Percentiles rank a stretch among this genome's conserved stretches.
These are phyloP conservation scores for Actinemys pallida DNA, from an alignment of 2,113 vertebrate species.

Conservation along the genomic window DNA sequence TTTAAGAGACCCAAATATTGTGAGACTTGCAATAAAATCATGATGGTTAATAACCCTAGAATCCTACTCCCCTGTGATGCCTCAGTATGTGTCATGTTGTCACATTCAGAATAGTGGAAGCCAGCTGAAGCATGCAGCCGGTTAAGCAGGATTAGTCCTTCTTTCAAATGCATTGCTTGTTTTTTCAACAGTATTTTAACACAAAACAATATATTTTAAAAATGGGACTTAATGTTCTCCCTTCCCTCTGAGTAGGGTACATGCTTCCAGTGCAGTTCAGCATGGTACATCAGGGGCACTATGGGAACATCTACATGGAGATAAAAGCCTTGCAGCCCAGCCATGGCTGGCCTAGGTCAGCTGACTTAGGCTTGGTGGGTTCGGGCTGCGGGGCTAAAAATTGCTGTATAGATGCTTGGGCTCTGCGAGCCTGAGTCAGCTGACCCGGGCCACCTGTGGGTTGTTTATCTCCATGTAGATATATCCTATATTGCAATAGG, in stretches of 20 bases:
- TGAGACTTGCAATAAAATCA: background rate
- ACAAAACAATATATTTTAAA: conserved; percentile 4
- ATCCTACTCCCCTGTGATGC: background rate
- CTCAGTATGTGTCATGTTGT: background rate
- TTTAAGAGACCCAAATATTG: background rate
- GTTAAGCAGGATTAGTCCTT: background rate
- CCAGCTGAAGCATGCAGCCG: conserved; percentile 17
- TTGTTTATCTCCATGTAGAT: background rate
- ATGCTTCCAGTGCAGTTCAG: background rate
- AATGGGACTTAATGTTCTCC: background rate
- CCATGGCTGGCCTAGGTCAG: background rate
- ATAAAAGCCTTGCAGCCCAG: background rate
- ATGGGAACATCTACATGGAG: background rate
- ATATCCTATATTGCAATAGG: background rate
- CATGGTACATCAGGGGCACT: background rate
- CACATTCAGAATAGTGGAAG: background rate
- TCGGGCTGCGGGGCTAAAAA: background rate
- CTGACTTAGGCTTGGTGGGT: background rate
- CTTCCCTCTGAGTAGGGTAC: background rate
- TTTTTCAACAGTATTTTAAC: conserved; percentile 23
- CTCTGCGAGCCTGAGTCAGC: background rate
- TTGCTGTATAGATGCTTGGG: background rate
- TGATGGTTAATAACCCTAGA: background rate
- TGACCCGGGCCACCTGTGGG: too few species aligned
- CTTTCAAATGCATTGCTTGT: background rate